phyloP scores from a whole-genome alignment of 2,888 invertebrate genomes.

The Latheticus oryzae region DNA sequence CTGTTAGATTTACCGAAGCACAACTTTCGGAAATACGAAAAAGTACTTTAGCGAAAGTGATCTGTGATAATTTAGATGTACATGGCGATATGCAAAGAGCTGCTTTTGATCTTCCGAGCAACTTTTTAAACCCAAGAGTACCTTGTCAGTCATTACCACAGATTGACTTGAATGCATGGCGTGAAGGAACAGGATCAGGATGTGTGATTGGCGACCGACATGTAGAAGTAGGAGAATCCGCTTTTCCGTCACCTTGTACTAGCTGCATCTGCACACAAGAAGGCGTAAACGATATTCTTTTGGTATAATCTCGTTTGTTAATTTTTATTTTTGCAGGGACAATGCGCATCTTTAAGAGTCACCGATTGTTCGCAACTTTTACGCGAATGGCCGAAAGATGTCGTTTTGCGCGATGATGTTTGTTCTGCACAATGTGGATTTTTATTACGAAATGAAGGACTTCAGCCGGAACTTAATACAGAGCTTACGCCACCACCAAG shows the following conservation, averaged over 20 bases:
- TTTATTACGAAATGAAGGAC: slow-evolving; percentile 67
- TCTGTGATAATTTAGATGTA: slow-evolving; percentile 91
- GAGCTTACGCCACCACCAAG: slow-evolving; percentile 61
- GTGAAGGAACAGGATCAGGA: slow-evolving; percentile 77
- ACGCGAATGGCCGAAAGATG: slow-evolving; percentile 85
- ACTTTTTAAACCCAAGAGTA: slow-evolving; percentile 90
- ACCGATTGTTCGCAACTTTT: slow-evolving; percentile 87
- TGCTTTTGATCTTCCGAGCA: slow-evolving; percentile 90
- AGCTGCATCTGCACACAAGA: slow-evolving; percentile 88
- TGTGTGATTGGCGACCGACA: slow-evolving; percentile 85
- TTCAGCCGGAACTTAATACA: slow-evolving; percentile 55
- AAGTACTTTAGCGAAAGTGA: slow-evolving; percentile 82
- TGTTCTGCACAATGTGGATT: slow-evolving; percentile 92
- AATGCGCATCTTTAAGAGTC: slow-evolving; percentile 88
- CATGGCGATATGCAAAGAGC: slow-evolving; percentile 88
- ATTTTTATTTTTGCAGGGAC: slow-evolving; percentile 72
- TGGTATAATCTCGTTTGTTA: not conserved
- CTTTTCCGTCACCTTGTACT: slow-evolving; percentile 91
- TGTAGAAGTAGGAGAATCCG: slow-evolving; percentile 83
- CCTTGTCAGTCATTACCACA: slow-evolving; percentile 84
- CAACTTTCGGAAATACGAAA: slow-evolving; percentile 92
- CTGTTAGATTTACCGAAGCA: slow-evolving; percentile 83
- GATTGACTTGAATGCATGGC: slow-evolving; percentile 86
- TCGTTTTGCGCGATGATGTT: slow-evolving; percentile 85
- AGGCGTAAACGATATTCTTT: slow-evolving; percentile 74